These are phyloP conservation scores for Cyprinodon tularosa DNA, from an alignment of 2,113 vertebrate species.

Conservation along the genomic window DNA sequence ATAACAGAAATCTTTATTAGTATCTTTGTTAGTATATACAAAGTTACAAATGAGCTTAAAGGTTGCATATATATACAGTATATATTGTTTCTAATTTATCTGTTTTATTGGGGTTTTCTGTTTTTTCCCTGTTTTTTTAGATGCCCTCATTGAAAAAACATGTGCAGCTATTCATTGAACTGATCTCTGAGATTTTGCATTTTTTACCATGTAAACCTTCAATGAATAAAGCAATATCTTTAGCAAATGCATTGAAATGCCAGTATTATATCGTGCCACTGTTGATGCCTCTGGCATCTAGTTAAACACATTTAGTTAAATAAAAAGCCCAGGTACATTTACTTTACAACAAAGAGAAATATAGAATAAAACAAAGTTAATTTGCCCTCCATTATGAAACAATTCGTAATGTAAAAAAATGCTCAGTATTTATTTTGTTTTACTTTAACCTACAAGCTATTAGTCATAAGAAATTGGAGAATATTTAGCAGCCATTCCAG, in stretches of 20 bases:
- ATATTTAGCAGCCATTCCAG: constrained; percentile 8
- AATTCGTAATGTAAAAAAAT: neutral
- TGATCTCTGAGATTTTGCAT: neutral
- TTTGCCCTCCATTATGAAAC: neutral
- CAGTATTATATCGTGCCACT: too few species aligned
- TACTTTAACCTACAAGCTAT: neutral
- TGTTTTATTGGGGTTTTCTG: neutral
- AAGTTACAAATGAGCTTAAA: constrained; percentile 4
- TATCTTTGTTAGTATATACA: constrained; percentile 9
- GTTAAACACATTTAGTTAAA: neutral
- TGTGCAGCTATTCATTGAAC: constrained; percentile 6
- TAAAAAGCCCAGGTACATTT: neutral
- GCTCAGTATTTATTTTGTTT: neutral
- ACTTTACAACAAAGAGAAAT: neutral
- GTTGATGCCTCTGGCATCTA: neutral
- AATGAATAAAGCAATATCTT: constrained; percentile 3
- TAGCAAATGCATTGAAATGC: neutral
- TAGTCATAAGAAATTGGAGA: neutral
- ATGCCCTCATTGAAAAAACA: constrained; percentile 32
- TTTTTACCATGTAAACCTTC: constrained; percentile 19
- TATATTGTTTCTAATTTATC: neutral
- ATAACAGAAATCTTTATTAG: constrained; percentile 7
- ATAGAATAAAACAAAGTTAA: too few species aligned
- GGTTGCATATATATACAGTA: too few species aligned
- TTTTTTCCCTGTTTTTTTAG: neutral